A percentile compares a stretch with the other conserved stretches of the same genome.
Conservation (phyloP, 2,113 vertebrate species). For the Aplodontia rufa region DNA sequence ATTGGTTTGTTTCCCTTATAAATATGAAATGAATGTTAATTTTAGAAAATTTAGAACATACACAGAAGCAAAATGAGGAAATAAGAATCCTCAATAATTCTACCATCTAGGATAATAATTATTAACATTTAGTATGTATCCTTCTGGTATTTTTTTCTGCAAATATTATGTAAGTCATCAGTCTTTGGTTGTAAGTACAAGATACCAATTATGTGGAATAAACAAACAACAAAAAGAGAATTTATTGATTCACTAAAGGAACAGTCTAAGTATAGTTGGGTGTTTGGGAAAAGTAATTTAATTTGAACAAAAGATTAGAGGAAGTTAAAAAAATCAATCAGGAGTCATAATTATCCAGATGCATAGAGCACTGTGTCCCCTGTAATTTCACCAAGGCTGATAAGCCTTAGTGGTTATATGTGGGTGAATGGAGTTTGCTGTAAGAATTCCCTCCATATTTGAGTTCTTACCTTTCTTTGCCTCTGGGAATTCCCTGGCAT, state of each 20-base stretch:
- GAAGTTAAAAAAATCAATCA: neutral
- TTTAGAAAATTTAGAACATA: slow-evolving; percentile 45
- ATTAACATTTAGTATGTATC: neutral
- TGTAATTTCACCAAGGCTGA: neutral
- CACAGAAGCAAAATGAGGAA: slow-evolving; percentile 9
- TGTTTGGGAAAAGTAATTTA: slow-evolving; percentile 39
- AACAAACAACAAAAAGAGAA: neutral
- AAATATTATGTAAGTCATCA: neutral
- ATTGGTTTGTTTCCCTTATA: slow-evolving; percentile 51
- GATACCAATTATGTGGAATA: neutral
- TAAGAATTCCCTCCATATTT: neutral
- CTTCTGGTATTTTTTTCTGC: neutral
- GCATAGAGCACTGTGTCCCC: neutral
- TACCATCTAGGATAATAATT: slow-evolving; percentile 3
- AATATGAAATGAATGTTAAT: slow-evolving; percentile 47
- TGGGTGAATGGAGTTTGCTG: neutral
- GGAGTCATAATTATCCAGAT: neutral
- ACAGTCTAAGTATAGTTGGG: neutral
- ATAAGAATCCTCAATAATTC: neutral
- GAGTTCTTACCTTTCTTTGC: neutral
- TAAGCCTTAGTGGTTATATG: neutral
- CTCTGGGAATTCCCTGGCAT: neutral
- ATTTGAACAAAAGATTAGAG: neutral
- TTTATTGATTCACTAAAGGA: neutral
- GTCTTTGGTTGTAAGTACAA: neutral